Conservation (phyloP, 1,140 invertebrate genomes). For the Trachymyrmex cornetzi region DNA sequence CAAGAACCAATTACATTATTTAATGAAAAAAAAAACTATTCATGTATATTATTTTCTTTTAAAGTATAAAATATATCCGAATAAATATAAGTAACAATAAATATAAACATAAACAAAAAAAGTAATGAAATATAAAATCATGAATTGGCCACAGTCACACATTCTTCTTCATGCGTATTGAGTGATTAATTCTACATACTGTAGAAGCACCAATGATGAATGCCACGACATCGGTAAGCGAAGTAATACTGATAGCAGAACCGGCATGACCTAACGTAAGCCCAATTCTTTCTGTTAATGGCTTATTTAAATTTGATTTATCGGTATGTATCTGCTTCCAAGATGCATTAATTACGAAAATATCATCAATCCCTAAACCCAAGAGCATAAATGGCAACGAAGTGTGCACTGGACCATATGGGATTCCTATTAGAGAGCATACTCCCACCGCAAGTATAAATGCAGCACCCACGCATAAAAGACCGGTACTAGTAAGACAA, state of each 20-base stretch:
- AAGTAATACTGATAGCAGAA: slow-evolving; percentile 94
- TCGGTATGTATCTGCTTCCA: slow-evolving; percentile 88
- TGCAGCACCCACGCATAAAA: slow-evolving; percentile 92
- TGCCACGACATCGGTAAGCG: slow-evolving; percentile 93
- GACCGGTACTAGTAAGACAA: slow-evolving; percentile 87
- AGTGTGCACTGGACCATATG: slow-evolving; percentile 93
- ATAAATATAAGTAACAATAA: background rate
- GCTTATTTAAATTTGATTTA: slow-evolving; percentile 85
- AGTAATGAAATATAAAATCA: slow-evolving; percentile 7
- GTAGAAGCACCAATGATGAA: slow-evolving; percentile 91
- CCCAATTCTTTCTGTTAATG: slow-evolving; percentile 89
- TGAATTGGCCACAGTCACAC: background rate
- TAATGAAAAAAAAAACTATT: background rate
- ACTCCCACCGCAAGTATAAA: slow-evolving; percentile 91
- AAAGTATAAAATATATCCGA: background rate
- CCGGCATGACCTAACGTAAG: slow-evolving; percentile 92
- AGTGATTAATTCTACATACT: slow-evolving; percentile 79
- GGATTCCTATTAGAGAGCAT: slow-evolving; percentile 91
- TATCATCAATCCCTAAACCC: slow-evolving; percentile 93
- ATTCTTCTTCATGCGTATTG: background rate
- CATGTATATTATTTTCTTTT: background rate
- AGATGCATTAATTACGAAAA: slow-evolving; percentile 93
- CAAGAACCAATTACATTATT: background rate
- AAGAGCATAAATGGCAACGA: slow-evolving; percentile 94
- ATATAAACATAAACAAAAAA: background rate